phyloP scores from a whole-genome alignment of 2,113 vertebrate species.

The Scopus umbretta region DNA sequence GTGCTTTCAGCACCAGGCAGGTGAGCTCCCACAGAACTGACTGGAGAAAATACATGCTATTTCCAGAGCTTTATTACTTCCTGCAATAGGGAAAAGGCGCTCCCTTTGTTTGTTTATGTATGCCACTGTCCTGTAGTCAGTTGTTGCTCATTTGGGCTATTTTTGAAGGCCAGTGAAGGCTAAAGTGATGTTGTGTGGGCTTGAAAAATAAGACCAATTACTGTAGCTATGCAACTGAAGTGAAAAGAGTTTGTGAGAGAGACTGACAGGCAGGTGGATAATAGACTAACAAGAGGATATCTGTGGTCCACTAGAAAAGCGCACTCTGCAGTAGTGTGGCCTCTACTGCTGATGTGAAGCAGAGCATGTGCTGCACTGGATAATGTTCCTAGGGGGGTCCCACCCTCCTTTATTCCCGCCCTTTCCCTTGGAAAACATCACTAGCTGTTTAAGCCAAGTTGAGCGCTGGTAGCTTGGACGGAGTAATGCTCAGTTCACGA shows the following conservation, averaged over 20 bases:
- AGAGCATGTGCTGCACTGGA: not conserved
- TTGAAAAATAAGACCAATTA: not conserved
- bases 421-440: not conserved
- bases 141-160: not conserved
- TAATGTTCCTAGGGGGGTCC: not conserved
- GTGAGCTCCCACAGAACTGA: not conserved
- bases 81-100: not conserved
- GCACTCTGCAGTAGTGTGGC: not conserved
- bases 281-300: not conserved
- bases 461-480: not conserved
- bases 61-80: not conserved
- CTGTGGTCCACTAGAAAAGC: not conserved
- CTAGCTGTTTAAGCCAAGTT: not conserved
- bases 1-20: not conserved
- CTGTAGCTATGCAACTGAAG: slow-evolving; percentile 10
- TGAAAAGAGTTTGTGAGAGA: not conserved
- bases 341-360: not conserved
- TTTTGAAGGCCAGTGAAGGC: not conserved
- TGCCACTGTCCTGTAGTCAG: not conserved
- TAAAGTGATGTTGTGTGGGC: not conserved
- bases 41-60: not conserved
- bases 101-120: not conserved
- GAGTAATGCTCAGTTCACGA: not conserved
- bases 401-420: not conserved
- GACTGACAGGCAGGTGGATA: not conserved